Evolutionary conservation across 2,113 vertebrate genomes (phyloP).

Genomic region (Megaleporinus macrocephalus): DNA sequence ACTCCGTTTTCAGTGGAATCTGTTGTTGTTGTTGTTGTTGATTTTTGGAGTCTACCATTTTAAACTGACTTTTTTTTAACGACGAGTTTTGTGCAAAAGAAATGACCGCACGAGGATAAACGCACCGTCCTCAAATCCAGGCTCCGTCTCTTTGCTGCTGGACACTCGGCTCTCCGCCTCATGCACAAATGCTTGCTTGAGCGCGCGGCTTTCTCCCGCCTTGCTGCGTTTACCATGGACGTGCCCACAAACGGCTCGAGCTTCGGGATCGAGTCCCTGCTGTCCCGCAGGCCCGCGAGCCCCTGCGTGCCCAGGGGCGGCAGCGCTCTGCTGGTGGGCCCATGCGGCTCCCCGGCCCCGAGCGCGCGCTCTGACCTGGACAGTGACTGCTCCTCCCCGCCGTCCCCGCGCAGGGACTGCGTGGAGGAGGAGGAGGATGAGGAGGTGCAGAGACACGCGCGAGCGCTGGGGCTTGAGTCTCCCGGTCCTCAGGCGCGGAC

Average conservation of each 20-base stretch:
- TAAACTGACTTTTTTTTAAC: background rate
- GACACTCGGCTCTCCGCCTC: background rate
- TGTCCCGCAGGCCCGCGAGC: conserved; percentile 82
- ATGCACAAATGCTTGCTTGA: conserved; percentile 44
- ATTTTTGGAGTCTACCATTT: background rate
- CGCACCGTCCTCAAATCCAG: background rate
- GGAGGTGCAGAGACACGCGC: conserved; percentile 60
- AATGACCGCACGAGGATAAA: conserved; percentile 24
- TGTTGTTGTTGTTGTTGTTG: background rate
- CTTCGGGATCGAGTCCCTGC: conserved; percentile 90
- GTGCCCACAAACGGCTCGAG: conserved; percentile 80
- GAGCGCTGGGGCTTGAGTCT: conserved; percentile 71
- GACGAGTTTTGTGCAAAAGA: background rate
- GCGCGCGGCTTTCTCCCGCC: background rate
- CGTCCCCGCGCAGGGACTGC: conserved; percentile 68
- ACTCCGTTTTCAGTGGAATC: conserved; percentile 5
- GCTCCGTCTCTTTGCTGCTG: background rate
- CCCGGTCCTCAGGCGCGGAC: conserved; percentile 83
- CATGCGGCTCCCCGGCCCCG: conserved; percentile 79
- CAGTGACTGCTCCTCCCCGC: conserved; percentile 83
- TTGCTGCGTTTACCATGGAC: conserved; percentile 77
- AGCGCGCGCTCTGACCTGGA: conserved; percentile 82
- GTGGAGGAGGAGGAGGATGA: conserved; percentile 75
- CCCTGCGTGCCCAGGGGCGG: conserved; percentile 80
- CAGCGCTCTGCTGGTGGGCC: conserved; percentile 75